Base-by-base conservation (phyloP, 53 echinoderm and acorn worm species). In the Holothuria leucospilota region DNA sequence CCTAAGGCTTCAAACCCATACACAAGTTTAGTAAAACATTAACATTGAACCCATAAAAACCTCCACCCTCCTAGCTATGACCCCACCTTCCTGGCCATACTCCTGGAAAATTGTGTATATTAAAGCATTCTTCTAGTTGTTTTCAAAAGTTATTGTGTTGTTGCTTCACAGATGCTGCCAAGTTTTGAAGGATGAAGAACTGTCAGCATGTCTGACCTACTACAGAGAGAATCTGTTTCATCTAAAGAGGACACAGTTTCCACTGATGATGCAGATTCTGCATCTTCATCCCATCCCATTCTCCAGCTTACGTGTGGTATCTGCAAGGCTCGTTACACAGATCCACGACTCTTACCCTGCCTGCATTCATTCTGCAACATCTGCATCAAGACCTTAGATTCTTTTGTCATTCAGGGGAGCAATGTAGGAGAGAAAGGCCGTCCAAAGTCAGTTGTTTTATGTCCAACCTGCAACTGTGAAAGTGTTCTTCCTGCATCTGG, bases 291-390 rank as follows among this genome's bases (percentile, higher is more conserved):
- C 80, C 75, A 34, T 20, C 20, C 79, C 28, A 28, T 26, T 6
- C 78, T 78, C 13, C 53, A 69, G 16, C 82, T 93, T 69, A 88
- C 41, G 15, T 96, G 96, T 59, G 82, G 91, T 71, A 85, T 90
- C 68, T 98, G 99, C 68, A 93, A 90, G 84, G 86, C 89, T 78
- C 88, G 95, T 39, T 93, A 82, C 67, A 92, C 87, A 24, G 95
- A 95, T 77, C 99, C 99, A 38, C 92, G 92, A 51, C 87, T 98
- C n/a, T 68, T 98, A 62, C 95, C 95, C 20, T 98, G 99, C 63
- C 89, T 98, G 18, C 99, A 98, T 84, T 92, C 93, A 5, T 98
- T 95, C 83, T 98, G 99, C 38, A 61, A 86, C n/a, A 13, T 86
- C 15, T 98, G 99, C 87, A 81, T 98, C 12, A 89, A 90, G 69